Base-by-base conservation (phyloP, 2,113 vertebrate genomes). In the Panthera uncia region DNA sequence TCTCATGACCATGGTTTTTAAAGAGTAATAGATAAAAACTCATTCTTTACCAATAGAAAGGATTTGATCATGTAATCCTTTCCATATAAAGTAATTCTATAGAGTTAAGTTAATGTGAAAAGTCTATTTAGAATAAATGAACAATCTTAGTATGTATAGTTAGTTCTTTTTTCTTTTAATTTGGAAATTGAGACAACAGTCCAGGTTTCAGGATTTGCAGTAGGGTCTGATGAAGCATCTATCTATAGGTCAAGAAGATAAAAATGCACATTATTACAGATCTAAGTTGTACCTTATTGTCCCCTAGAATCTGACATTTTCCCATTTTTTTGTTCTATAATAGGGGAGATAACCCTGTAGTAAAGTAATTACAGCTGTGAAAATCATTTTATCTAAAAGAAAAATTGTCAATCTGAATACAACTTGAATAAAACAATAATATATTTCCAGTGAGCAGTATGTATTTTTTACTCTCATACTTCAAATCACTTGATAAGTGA, bases 291-390 rank as follows among this genome's bases (percentile, higher is more conserved):
- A n/a, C 19, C 15, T 45, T 63, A 80, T 89, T 57, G 27, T 65
- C 85, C 31, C 89, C 4, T 57, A 13, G 41, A 95, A 29, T 4
- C 14, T 80, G 7, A 36, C 27, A 50, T 95, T 69, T 95, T 57
- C 52, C 45, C n/a, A 52, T 96, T 92, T 96, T 87, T 61, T 84
- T 97, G 27, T 91, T 95, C 25, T 45, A 11, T 92, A 87, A 68
- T 80, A 69, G 12, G 87, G 33, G 36, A 66, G 25, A 74, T 31
- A 27, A 31, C 0, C 8, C 4, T 66, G 10, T 78, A 82, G 76
- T 21, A 86, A 71, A 91, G 65, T 87, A 27, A 94, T 18, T 16
- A 38, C 29, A 81, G 10, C 41, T 94, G 3, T 71, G 18, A 87
- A 94, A 90, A 78, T 27, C 41, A 55, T 68, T 96, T 92, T 52